Conservation (phyloP, 2,797 vertebrate species). For the Karalla daura region DNA sequence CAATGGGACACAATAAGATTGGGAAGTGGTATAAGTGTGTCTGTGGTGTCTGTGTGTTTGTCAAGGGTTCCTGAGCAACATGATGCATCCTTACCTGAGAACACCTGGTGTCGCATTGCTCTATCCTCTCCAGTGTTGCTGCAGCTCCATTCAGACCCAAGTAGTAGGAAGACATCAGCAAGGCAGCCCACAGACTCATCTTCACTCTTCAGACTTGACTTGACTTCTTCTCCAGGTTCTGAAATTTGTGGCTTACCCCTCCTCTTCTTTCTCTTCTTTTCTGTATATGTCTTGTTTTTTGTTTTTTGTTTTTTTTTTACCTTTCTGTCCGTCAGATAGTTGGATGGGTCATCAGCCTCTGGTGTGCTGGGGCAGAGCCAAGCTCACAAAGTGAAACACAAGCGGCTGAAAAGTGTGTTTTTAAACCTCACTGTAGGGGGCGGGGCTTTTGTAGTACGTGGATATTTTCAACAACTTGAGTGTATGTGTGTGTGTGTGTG, state of each 20-base stretch:
- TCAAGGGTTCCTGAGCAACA: not conserved
- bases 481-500: no score
- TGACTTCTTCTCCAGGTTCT: not conserved
- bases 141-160: conserved; percentile 49
- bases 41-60: not conserved
- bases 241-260: not conserved
- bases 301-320: not conserved
- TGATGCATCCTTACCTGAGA: conserved; percentile 74
- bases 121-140: conserved; percentile 67
- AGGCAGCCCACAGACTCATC: conserved; percentile 60
- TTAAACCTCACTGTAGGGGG: conserved; percentile 46
- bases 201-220: conserved; percentile 2
- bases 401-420: not conserved
- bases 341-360: not conserved
- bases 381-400: conserved; percentile 13
- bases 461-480: no score
- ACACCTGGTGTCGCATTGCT: conserved; percentile 67
- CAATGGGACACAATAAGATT: not conserved
- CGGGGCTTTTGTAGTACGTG: conserved; percentile 20
- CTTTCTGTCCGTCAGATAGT: not conserved
- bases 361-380: conserved; percentile 7
- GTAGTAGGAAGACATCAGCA: conserved; percentile 51
- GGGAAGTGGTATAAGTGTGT: no score
- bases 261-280: not conserved
- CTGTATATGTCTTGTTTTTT: no score